Base-by-base conservation (phyloP, 2,888 invertebrate species). In the Ormyrus nitidulus region DNA sequence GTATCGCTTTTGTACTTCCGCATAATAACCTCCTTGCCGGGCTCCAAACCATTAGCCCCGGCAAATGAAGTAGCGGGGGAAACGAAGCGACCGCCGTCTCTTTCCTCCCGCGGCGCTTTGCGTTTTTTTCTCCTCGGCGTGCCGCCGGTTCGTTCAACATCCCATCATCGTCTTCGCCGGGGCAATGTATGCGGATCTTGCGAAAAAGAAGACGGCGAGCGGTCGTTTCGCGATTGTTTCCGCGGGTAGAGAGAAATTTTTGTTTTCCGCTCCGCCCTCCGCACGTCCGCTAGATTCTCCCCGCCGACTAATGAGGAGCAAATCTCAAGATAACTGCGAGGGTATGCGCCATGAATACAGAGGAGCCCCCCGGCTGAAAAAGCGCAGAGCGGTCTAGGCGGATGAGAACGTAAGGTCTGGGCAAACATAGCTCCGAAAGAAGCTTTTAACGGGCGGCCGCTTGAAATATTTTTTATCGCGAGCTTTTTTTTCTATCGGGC, bases 1-100 rank as follows among this genome's bases (percentile, higher is more conserved):
- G 87, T 88, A 88, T 89, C 87, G 88, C 88, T 88, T 89, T 89
- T 89, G 89, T 89, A 84, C 85, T 87, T 85, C 73, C 84, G 87
- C 86, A 87, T 88, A 89, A 90, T 90, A 89, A 89, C 85, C 86
- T 85, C 81, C 85, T 86, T 85, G 86, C 84, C 82, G 72, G 74
- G 81, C 68, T 80, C 85, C 85, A 77, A 88, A 85, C 85, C 85
- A 86, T 86, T 85, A 84, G 83, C 78, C 81, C 75, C 70, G 81
- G 81, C 81, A 84, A 86, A 86, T 85, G 85, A 86, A 84, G 84
- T 81, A 84, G 71, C 44, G 73, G 46, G 49, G 7, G 68, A 44
- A 61, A 62, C 62, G 62, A 70, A 66, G 62, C 34, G 10, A 10
- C 66, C 46, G 59, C 59, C 58, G 34, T 72, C 61, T 62, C 44